These are phyloP conservation scores for Amaurobius ferox DNA, from an alignment of 2,888 invertebrate species.

Conservation along the genomic window DNA sequence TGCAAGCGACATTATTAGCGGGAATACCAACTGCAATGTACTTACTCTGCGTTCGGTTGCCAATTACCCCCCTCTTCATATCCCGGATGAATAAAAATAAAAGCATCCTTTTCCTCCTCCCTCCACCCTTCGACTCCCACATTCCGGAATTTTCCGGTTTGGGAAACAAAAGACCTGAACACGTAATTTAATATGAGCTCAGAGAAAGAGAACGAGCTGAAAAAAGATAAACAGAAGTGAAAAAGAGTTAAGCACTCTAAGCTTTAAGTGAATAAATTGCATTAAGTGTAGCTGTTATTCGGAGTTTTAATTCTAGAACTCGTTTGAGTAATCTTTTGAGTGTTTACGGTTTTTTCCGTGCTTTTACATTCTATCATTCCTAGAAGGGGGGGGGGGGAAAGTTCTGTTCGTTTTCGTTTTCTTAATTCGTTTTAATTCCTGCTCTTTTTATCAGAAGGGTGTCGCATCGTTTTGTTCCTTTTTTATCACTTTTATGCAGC, in stretches of 20 bases:
- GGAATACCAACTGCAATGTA: slow-evolving; percentile 30
- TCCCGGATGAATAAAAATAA: slow-evolving; percentile 54
- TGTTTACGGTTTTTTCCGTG: slow-evolving; percentile 58
- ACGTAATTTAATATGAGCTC: slow-evolving; percentile 59
- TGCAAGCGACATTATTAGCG: slow-evolving; percentile 59
- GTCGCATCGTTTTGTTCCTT: slow-evolving; percentile 31
- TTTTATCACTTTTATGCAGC: slow-evolving; percentile 11
- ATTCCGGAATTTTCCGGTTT: slow-evolving; percentile 61
- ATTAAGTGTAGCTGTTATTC: slow-evolving; percentile 70
- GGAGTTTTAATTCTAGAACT: slow-evolving; percentile 65
- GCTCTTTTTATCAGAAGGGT: slow-evolving; percentile 49
- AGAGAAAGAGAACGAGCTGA: neutral
- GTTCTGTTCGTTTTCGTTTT: slow-evolving; percentile 42
- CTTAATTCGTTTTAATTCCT: slow-evolving; percentile 68
- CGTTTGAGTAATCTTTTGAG: slow-evolving; percentile 62
- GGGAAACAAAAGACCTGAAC: slow-evolving; percentile 61
- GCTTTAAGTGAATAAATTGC: slow-evolving; percentile 59
- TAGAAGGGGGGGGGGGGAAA: slow-evolving; percentile 15
- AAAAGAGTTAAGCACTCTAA: slow-evolving; percentile 16
- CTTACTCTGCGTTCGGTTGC: slow-evolving; percentile 36
- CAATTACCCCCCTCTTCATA: slow-evolving; percentile 55
- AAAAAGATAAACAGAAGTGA: slow-evolving; percentile 5
- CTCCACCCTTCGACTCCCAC: neutral
- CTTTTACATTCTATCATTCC: slow-evolving; percentile 4
- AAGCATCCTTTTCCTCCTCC: slow-evolving; percentile 28